Base-by-base conservation (phyloP, 2,888 invertebrate species). In the Aleiodes testaceus region DNA sequence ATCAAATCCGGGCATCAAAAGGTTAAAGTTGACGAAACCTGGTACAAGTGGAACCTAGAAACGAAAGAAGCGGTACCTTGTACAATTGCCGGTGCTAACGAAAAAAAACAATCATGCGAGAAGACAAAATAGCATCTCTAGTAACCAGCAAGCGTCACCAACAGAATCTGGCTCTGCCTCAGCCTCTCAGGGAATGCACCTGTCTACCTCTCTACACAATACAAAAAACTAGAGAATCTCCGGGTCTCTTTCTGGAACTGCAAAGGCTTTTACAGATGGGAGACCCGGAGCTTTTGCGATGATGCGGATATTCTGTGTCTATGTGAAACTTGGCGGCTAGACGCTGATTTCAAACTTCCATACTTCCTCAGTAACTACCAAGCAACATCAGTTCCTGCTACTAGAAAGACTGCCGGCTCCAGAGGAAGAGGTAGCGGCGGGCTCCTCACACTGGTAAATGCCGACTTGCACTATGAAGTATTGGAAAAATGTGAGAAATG, bases 241-340 rank as follows among this genome's bases (percentile, higher is more conserved):
- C 52, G 22, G 52, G 12, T 52, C 18, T 52, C 20, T 22, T 52
- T 52, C 22, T 52, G 52, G 22, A 52, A 52, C 22, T 52, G 52
- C 52, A 20, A 18, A 22, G 52, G 22, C 22, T 52, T 52, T 22
- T 18, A 9, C 18, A 52, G 52, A 22, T 52, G 52, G 52, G 52
- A 52, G 20, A 20, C 22, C 22, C 20, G 52, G 11, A 22, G 22
- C 6, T 52, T 52, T n/a, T 20, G 52, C 3, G 11, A 9, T 11
- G 11, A 7, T 20, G 12, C 20, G 4, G 52, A 52, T n/a, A 22
- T 52, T 6, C 18, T 52, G 1, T 52, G 52, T 52, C 7, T 52
- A 20, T 20, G 20, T n/a, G 52, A 52, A 3, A 52, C 52, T 22
- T 52, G 52, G 52, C 18, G 20, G 18, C 50, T 20, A 7, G 50